These are phyloP conservation scores for Drosophila eugracilis DNA, from an alignment of 1,140 invertebrate genomes.

Conservation along the genomic window DNA sequence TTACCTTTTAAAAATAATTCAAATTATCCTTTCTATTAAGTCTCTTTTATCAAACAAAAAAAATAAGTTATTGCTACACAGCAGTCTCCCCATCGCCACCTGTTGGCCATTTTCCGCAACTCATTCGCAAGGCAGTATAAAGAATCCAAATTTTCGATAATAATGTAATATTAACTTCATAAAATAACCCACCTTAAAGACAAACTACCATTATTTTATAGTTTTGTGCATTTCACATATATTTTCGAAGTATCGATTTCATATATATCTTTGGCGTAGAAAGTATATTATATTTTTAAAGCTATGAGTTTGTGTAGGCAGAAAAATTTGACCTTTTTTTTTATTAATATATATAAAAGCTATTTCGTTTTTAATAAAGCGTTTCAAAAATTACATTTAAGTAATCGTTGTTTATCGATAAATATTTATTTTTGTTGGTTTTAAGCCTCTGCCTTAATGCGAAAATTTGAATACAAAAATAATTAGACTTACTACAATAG, in stretches of 20 bases:
- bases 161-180: too few species aligned
- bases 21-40: not conserved
- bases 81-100: not conserved
- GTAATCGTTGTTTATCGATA: slow-evolving; percentile 33
- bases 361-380: slow-evolving; percentile 36
- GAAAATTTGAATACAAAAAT: slow-evolving; percentile 48
- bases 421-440: slow-evolving; percentile 26
- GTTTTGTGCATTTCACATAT: slow-evolving; percentile 50
- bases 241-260: slow-evolving; percentile 46
- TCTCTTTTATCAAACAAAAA: not conserved
- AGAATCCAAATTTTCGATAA: too few species aligned
- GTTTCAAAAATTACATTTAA: slow-evolving; percentile 41
- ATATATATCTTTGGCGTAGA: slow-evolving; percentile 56
- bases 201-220: not conserved
- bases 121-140: too few species aligned
- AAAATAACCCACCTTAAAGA: not conserved
- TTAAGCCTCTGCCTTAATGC: slow-evolving; percentile 34
- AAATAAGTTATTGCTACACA: not conserved
- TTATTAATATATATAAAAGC: slow-evolving; percentile 45
- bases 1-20: too few species aligned
- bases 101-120: not conserved
- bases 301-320: slow-evolving; percentile 49
- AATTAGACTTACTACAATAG: slow-evolving; percentile 39
- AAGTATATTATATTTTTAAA: slow-evolving; percentile 42
- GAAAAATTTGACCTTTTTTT: slow-evolving; percentile 29